phyloP scores from a whole-genome alignment of 2,797 vertebrate species.

The Ctenochaetus hawaiiensis region DNA sequence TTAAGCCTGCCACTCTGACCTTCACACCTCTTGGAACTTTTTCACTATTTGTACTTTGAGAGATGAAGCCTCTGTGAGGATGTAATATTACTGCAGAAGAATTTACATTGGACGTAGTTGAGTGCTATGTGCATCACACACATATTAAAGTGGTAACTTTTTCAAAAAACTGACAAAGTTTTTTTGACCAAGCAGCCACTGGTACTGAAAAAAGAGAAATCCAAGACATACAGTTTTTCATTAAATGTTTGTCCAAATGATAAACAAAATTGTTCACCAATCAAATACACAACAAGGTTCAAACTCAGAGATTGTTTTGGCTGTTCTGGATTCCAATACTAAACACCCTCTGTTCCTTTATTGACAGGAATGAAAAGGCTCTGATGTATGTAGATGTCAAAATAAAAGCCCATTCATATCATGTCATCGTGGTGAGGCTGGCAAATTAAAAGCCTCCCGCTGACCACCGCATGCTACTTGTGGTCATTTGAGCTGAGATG shows the following conservation, averaged over 20 bases:
- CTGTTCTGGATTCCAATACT: background rate
- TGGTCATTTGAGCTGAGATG: constrained; percentile 28
- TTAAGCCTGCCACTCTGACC: too few species aligned
- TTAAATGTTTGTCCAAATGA: background rate
- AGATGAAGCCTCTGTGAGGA: too few species aligned
- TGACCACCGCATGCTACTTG: background rate
- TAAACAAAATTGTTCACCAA: background rate
- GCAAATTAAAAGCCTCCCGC: constrained; percentile 34
- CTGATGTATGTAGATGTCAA: constrained; percentile 3
- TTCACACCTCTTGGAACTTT: too few species aligned
- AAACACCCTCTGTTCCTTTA: constrained; percentile 8
- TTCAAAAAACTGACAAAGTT: too few species aligned
- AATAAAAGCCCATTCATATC: constrained; percentile 25
- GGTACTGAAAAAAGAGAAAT: too few species aligned
- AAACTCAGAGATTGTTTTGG: background rate
- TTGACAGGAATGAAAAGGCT: constrained; percentile 7
- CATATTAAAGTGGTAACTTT: too few species aligned
- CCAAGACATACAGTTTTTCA: background rate
- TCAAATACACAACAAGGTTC: background rate
- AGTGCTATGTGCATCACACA: too few species aligned
- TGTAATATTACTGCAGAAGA: too few species aligned
- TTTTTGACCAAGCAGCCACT: too few species aligned
- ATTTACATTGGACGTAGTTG: too few species aligned
- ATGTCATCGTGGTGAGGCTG: background rate
- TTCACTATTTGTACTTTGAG: too few species aligned